Conservation (phyloP, 2,113 vertebrate species). For the Synchiropus splendidus region DNA sequence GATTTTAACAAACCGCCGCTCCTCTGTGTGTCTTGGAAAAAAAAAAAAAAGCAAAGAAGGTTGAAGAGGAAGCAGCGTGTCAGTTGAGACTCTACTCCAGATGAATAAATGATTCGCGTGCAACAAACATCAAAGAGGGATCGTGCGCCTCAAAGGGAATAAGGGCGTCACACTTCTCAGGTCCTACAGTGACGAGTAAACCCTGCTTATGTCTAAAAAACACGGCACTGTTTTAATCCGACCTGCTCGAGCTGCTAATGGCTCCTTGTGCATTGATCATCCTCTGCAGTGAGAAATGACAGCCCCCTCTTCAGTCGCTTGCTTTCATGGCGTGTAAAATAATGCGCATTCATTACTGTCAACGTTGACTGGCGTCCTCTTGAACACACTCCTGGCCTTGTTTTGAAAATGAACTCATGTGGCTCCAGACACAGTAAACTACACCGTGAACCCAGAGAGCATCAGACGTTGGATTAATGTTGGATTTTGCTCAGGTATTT, state of each 20-base stretch:
- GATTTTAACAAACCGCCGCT: no score
- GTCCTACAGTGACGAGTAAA: slow-evolving; percentile 33
- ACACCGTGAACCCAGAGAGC: no score
- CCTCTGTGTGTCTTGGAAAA: no score
- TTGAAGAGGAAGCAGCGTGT: slow-evolving; percentile 24
- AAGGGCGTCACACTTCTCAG: slow-evolving; percentile 27
- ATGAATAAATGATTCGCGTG: slow-evolving; percentile 68
- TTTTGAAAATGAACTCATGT: no score
- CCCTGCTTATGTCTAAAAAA: slow-evolving; percentile 12
- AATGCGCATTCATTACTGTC: no score
- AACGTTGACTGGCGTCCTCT: no score
- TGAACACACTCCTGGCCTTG: no score
- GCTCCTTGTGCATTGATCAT: slow-evolving; percentile 25
- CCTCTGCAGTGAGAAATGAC: slow-evolving; percentile 5
- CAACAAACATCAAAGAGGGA: slow-evolving; percentile 66
- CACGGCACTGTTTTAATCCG: slow-evolving; percentile 11
- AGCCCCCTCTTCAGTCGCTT: slow-evolving; percentile 3
- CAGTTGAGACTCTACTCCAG: slow-evolving; percentile 29
- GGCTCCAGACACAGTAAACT: no score
- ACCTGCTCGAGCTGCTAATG: slow-evolving; percentile 35
- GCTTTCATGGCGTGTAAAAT: no score
- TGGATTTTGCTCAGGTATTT: no score
- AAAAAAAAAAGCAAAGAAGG: slow-evolving; percentile 5
- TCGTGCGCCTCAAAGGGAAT: slow-evolving; percentile 61
- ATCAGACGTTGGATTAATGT: no score